Conservation (phyloP, 2,888 invertebrate species). For the Pyrgus malvae region DNA sequence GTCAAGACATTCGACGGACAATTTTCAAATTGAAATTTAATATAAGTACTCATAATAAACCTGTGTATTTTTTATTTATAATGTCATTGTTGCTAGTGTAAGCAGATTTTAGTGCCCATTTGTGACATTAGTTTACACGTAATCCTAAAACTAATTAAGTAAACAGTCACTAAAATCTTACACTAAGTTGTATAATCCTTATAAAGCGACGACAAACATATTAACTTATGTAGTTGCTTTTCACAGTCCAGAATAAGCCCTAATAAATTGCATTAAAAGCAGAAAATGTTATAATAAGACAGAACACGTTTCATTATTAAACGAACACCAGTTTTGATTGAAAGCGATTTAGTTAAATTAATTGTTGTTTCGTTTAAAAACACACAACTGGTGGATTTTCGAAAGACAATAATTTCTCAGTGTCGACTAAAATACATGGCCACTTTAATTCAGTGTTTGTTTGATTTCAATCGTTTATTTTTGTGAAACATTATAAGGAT, state of each 20-base stretch:
- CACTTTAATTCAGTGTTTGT: slow-evolving; percentile 2
- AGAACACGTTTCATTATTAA: neutral
- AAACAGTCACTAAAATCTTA: too few species aligned
- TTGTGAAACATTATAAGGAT: too few species aligned
- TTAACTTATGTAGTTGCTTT: neutral
- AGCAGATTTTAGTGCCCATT: too few species aligned
- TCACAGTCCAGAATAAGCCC: neutral
- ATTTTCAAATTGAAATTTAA: too few species aligned
- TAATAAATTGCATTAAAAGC: slow-evolving; percentile 3
- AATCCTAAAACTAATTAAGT: too few species aligned
- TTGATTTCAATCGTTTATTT: neutral
- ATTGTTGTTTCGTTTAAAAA: slow-evolving; percentile 5
- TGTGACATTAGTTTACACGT: too few species aligned
- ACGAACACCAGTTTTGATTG: slow-evolving; percentile 9
- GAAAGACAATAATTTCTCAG: slow-evolving; percentile 15
- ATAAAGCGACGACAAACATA: neutral
- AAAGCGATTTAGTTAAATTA: slow-evolving; percentile 14
- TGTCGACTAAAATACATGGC: slow-evolving; percentile 21
- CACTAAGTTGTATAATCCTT: too few species aligned
- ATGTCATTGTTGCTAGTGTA: too few species aligned
- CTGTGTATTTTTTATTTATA: too few species aligned
- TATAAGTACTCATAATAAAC: too few species aligned
- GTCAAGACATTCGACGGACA: too few species aligned
- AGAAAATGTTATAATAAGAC: neutral
- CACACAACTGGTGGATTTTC: slow-evolving; percentile 2